Evolutionary conservation across 2,113 vertebrate species (phyloP).

Genomic region (Heteronetta atricapilla): DNA sequence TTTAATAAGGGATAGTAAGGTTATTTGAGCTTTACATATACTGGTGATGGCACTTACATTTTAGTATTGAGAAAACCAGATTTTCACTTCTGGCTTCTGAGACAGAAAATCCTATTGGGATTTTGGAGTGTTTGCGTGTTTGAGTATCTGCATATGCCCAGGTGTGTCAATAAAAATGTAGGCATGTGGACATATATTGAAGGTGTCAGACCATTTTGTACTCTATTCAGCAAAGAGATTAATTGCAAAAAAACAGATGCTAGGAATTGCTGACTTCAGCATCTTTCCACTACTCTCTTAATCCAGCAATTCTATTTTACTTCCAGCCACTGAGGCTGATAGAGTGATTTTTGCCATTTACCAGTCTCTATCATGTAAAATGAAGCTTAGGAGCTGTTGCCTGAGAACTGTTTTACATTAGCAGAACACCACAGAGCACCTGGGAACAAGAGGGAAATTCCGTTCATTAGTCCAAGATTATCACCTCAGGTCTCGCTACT

Average conservation of each 20-base stretch:
- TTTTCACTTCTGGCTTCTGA: not conserved
- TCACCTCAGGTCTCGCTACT: not conserved
- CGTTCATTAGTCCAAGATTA: not conserved
- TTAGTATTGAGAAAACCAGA: not conserved
- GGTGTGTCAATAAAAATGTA: rapidly evolving
- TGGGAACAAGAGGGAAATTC: not conserved
- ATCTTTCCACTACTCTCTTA: not conserved
- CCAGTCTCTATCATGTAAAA: not conserved
- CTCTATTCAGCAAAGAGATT: not conserved
- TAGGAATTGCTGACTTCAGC: not conserved
- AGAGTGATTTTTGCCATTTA: not conserved
- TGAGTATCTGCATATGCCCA: not conserved
- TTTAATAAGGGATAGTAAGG: not conserved
- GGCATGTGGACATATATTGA: not conserved
- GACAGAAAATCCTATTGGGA: not conserved
- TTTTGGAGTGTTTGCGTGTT: not conserved
- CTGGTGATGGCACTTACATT: not conserved
- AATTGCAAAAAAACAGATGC: not conserved
- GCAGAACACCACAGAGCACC: not conserved
- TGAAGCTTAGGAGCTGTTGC: not conserved
- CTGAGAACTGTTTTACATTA: not conserved
- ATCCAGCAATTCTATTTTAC: not conserved
- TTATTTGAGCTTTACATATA: not conserved
- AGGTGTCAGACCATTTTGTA: not conserved
- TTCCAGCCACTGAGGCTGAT: not conserved